Evolutionary conservation across 2,888 invertebrate genomes (phyloP).

Genomic region (Calliopum simillimum): DNA sequence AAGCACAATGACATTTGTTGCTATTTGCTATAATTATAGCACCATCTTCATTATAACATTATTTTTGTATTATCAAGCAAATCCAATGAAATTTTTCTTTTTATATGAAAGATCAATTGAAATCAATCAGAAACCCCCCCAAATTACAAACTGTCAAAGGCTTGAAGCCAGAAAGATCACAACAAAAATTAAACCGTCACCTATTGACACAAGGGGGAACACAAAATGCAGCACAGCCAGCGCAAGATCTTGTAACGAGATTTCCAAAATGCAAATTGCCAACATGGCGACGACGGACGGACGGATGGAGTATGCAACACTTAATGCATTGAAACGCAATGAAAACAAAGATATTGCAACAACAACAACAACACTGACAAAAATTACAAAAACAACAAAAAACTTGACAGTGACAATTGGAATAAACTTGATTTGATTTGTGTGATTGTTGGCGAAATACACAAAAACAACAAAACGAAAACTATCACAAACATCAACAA

Average conservation of each 20-base stretch:
- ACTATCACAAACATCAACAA: too few relatives aligned
- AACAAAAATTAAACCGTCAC: neutral
- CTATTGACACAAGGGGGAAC: neutral
- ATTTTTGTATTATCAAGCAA: too few relatives aligned
- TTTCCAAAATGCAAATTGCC: constrained; percentile 6
- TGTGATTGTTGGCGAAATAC: constrained; percentile 11
- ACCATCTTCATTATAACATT: too few relatives aligned
- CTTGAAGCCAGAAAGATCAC: too few relatives aligned
- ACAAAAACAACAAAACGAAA: too few relatives aligned
- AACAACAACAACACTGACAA: neutral
- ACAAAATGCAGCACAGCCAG: neutral
- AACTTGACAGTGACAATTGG: constrained; percentile 22
- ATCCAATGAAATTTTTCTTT: too few relatives aligned
- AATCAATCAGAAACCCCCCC: too few relatives aligned
- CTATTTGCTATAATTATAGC: too few relatives aligned
- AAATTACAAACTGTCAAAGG: too few relatives aligned
- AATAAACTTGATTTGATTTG: constrained; percentile 25
- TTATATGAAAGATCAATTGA: too few relatives aligned
- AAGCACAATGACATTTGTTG: too few relatives aligned
- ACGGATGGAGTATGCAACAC: neutral
- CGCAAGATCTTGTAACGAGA: neutral
- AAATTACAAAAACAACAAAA: neutral
- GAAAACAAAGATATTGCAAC: neutral
- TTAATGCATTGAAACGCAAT: neutral
- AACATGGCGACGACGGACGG: neutral